Conservation (phyloP, 2,888 invertebrate species). For the Metacarcinus magister region DNA sequence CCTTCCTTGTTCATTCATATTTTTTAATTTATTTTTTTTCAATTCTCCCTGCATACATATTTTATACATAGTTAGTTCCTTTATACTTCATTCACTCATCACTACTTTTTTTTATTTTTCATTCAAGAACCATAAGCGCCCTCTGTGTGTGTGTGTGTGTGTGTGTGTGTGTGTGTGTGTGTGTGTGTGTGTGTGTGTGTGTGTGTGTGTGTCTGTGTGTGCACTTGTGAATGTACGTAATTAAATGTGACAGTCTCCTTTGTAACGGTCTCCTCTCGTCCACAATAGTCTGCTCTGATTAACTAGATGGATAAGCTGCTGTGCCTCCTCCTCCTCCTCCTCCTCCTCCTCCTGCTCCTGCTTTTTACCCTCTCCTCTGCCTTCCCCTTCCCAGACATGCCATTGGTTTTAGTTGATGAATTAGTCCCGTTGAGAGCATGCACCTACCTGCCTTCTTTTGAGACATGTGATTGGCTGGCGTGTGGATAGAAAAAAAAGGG, state of each 20-base stretch:
- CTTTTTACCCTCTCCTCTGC: not conserved
- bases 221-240: not conserved
- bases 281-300: not conserved
- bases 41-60: no score
- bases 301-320: not conserved
- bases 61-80: no score
- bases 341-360: not conserved
- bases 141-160: constrained; percentile 4
- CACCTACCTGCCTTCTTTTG: not conserved
- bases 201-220: not conserved
- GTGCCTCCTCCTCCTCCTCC: not conserved
- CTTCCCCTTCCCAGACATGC: no score
- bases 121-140: not conserved
- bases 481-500: not conserved
- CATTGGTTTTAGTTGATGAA: not conserved
- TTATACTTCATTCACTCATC: not conserved
- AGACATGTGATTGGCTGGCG: not conserved
- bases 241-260: not conserved
- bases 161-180: constrained; percentile 8
- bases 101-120: no score
- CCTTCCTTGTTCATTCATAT: no score
- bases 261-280: not conserved
- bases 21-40: not conserved
- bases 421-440: not conserved
- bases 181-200: not conserved